phyloP scores from a whole-genome alignment of 1,140 invertebrate genomes.

The Drosophila aff. region DNA sequence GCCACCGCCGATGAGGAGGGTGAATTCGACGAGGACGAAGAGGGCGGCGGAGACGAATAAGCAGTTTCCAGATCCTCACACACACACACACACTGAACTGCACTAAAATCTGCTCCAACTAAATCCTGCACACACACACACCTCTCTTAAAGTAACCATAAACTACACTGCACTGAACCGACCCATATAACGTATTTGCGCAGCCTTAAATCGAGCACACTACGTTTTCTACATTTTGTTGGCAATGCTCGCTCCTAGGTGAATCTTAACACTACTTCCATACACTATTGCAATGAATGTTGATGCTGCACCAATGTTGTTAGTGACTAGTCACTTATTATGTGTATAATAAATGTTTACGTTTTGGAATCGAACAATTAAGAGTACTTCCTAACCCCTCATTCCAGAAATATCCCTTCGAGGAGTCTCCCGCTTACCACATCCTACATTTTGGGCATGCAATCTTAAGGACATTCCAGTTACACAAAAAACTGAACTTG shows the following conservation, averaged over 20 bases:
- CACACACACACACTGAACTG: not conserved
- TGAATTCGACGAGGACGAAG: conserved; percentile 89
- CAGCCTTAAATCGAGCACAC: conserved; percentile 20
- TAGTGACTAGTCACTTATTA: not conserved
- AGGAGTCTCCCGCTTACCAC: too few relatives aligned
- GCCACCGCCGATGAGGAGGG: conserved; percentile 89
- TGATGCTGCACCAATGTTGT: conserved; percentile 1
- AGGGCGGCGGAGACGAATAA: conserved; percentile 86
- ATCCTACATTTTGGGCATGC: too few relatives aligned
- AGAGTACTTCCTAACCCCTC: too few relatives aligned
- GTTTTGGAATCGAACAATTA: not conserved
- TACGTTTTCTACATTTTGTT: not conserved
- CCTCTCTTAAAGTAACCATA: not conserved
- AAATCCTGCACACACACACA: not conserved
- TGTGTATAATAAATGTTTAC: not conserved
- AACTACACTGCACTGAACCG: conserved; percentile 6
- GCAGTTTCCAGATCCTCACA: not conserved
- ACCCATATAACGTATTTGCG: not conserved
- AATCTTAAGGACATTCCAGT: too few relatives aligned
- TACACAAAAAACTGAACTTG: too few relatives aligned
- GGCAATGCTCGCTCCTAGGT: conserved; percentile 6
- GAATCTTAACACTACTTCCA: not conserved
- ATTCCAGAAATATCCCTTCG: not conserved
- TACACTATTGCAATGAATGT: not conserved
- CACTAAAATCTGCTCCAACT: conserved; percentile 1